phyloP scores from a whole-genome alignment of 1,140 invertebrate genomes.

The Contarinia nasturtii region DNA sequence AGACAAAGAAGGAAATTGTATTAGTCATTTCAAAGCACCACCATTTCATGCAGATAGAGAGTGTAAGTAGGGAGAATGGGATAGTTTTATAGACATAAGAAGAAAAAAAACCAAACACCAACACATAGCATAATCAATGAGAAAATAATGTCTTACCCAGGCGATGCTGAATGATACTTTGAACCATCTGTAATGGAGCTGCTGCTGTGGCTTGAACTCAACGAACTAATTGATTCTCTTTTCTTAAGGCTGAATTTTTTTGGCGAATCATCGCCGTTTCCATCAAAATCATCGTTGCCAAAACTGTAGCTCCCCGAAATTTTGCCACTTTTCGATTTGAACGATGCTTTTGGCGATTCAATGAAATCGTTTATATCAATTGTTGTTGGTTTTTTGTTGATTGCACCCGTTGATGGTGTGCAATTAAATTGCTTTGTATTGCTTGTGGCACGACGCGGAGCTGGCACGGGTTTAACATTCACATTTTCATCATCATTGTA shows the following conservation, averaged over 20 bases:
- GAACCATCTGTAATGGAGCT: background rate
- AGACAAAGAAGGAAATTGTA: constrained; percentile 6
- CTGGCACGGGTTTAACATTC: background rate
- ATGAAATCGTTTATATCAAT: background rate
- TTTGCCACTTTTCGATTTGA: background rate
- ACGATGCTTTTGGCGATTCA: background rate
- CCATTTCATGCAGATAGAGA: constrained; percentile 1
- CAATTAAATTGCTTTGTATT: background rate
- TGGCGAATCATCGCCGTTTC: background rate
- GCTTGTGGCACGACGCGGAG: background rate
- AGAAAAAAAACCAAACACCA: constrained; percentile 15
- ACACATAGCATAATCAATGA: constrained; percentile 8
- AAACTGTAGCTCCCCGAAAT: background rate
- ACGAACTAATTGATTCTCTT: constrained; percentile 7
- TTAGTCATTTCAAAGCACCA: constrained; percentile 3
- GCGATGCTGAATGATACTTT: constrained; percentile 1
- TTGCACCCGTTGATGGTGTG: background rate
- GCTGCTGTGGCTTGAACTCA: background rate
- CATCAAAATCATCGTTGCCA: background rate
- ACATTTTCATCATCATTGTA: background rate
- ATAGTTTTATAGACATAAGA: background rate
- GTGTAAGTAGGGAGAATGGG: background rate
- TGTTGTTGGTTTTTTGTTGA: background rate
- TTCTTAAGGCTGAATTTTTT: constrained; percentile 8
- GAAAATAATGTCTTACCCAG: background rate